Evolutionary conservation across 2,888 invertebrate species (phyloP).

Genomic region (Strigamia transsilvanica): DNA sequence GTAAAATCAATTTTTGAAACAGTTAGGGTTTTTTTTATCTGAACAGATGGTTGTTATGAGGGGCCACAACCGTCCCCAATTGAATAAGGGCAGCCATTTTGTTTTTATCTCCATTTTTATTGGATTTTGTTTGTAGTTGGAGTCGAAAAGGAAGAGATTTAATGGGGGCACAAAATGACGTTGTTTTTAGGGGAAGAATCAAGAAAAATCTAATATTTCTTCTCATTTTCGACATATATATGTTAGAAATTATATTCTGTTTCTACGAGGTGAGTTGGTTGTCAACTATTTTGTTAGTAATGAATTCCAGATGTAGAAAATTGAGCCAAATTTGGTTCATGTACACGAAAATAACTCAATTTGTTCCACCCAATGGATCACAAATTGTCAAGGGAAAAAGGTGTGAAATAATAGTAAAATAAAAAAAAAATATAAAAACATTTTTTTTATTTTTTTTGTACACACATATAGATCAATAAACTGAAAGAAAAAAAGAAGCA

Average conservation of each 20-base stretch:
- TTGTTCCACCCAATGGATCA: conserved; percentile 17
- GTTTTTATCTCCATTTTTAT: conserved; percentile 38
- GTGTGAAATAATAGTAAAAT: conserved; percentile 1
- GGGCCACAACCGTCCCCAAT: background rate
- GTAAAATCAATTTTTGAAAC: background rate
- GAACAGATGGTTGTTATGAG: conserved; percentile 28
- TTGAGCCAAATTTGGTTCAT: conserved; percentile 31
- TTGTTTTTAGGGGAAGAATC: background rate
- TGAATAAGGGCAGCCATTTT: conserved; percentile 13
- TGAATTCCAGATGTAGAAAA: conserved; percentile 35
- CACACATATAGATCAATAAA: no score
- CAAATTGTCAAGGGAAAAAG: conserved; percentile 18
- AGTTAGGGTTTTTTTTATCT: background rate
- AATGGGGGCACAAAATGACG: background rate
- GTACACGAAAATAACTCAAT: conserved; percentile 15
- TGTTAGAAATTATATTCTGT: background rate
- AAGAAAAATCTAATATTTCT: background rate
- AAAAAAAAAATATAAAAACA: conserved; percentile 1
- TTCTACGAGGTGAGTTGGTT: background rate
- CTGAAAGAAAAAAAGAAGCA: background rate
- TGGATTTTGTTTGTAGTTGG: conserved; percentile 6
- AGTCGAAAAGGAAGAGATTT: background rate
- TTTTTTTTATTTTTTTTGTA: no score
- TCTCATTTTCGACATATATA: no score
- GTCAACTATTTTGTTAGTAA: background rate